Evolutionary conservation across 2,888 invertebrate species (phyloP).

Genomic region (Nephrocerus scutellatus): DNA sequence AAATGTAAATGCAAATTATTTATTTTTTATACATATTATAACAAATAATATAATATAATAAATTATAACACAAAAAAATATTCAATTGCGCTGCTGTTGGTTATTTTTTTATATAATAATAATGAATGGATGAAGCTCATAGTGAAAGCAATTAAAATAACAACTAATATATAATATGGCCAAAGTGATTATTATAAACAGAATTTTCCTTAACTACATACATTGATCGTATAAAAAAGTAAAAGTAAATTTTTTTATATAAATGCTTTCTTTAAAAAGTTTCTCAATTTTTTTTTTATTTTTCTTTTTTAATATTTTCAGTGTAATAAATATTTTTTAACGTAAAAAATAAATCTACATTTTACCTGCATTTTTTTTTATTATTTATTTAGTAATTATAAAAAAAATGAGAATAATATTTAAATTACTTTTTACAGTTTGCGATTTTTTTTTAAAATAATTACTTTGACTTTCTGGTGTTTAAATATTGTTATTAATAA

Average conservation of each 20-base stretch:
- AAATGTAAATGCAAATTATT: slow-evolving; percentile 9
- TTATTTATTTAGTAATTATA: slow-evolving; percentile 7
- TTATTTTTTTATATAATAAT: not conserved
- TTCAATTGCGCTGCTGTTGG: not conserved
- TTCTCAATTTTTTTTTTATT: not conserved
- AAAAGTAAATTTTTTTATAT: slow-evolving; percentile 8
- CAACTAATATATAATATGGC: slow-evolving; percentile 22
- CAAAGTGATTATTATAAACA: slow-evolving; percentile 12
- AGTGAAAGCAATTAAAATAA: slow-evolving; percentile 4
- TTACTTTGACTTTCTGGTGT: not conserved
- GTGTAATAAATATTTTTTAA: not conserved
- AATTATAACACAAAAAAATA: slow-evolving; percentile 5
- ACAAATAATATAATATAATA: slow-evolving; percentile 19
- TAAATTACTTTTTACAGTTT: no score
- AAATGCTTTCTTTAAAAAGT: no score
- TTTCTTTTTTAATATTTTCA: not conserved
- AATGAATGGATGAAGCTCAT: not conserved
- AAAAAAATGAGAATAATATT: no score
- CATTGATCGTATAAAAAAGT: no score
- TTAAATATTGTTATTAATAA: no score
- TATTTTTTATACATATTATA: slow-evolving; percentile 3
- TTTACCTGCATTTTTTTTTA: slow-evolving; percentile 10
- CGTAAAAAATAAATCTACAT: not conserved
- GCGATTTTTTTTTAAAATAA: slow-evolving; percentile 5
- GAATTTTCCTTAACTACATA: no score